These are phyloP conservation scores for Labeo rohita DNA, from an alignment of 2,113 vertebrate species.

Conservation along the genomic window DNA sequence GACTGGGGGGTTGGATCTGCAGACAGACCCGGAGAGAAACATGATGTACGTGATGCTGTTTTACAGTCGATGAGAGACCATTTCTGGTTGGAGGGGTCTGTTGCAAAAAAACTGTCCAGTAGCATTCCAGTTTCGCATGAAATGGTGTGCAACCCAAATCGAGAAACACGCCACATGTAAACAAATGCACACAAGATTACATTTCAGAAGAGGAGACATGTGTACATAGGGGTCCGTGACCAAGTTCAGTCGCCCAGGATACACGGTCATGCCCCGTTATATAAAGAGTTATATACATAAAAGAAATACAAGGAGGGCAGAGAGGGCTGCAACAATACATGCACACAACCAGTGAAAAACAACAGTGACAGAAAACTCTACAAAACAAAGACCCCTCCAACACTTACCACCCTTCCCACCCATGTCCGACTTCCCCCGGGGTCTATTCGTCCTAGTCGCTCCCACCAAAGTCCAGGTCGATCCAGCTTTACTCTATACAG, in stretches of 20 bases:
- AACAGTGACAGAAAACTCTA: slow-evolving; percentile 76
- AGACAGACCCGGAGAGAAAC: slow-evolving; percentile 61
- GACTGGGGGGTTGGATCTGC: slow-evolving; percentile 70
- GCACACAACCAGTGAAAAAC: slow-evolving; percentile 79
- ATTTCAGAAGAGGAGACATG: slow-evolving; percentile 65
- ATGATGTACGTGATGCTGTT: slow-evolving; percentile 70
- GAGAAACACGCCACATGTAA: slow-evolving; percentile 72
- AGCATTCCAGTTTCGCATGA: slow-evolving; percentile 66
- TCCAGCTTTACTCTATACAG: slow-evolving; percentile 83
- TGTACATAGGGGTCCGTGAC: slow-evolving; percentile 53
- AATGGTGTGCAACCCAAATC: slow-evolving; percentile 75
- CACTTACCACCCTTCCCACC: slow-evolving; percentile 54
- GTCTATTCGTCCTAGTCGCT: slow-evolving; percentile 64
- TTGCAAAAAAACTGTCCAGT: slow-evolving; percentile 64
- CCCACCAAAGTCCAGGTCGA: slow-evolving; percentile 76
- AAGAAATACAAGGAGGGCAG: slow-evolving; percentile 66
- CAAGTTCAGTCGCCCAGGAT: slow-evolving; percentile 62
- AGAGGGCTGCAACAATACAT: slow-evolving; percentile 77
- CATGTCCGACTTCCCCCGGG: slow-evolving; percentile 66
- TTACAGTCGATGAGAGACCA: slow-evolving; percentile 74
- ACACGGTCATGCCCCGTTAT: slow-evolving; percentile 72
- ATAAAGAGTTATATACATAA: slow-evolving; percentile 77
- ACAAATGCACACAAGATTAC: slow-evolving; percentile 64
- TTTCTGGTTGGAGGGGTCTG: slow-evolving; percentile 62
- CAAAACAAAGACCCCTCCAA: slow-evolving; percentile 76